Evolutionary conservation across 2,797 vertebrate genomes (phyloP), one percentile per base, ranked within the genome.

Genomic region (Malacoraja senta): DNA sequence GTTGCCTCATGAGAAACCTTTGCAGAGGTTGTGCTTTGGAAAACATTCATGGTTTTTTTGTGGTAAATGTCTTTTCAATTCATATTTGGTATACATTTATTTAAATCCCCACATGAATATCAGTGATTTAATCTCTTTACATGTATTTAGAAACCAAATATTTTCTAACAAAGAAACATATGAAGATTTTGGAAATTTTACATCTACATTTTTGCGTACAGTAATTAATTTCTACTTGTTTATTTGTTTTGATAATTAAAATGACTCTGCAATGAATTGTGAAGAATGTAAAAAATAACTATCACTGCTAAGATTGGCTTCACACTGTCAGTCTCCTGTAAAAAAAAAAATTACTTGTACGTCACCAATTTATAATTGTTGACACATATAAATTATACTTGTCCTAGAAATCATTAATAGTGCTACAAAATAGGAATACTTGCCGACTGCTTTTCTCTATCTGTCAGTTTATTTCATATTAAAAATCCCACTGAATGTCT

Each of bases 381-480:
- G 97, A 96, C 97, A 97, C 97, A 97, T 98, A 98, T 97, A 98
- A 98, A 98, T 98, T 98, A 98, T 98, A 98, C 98, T 98, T 98
- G 98, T 98, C 99, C 98, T 97, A 97, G 97, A 98, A 98, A 98
- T 98, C 98, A 98, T 98, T 98, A 99, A 99, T 98, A 97, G 97
- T 96, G 97, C 96, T 97, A 97, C 96, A 97, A 97, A 97, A 98
- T 98, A 99, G 97, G 97, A 97, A 98, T 98, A 97, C 97, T 97
- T 98, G 98, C 98, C 98, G 97, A 97, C 72, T 92, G 26, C 26
- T 92, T 91, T 91, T 91, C 35, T 74, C 76, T 35, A 38, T 96
- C 96, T 97, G 97, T 97, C 97, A 98, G 98, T 98, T 97, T 98
- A 98, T 97, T 97, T 97, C 98, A 98, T 97, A 96, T 95, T 95